A percentile compares a stretch with the other conserved stretches of the same genome.
Evolutionary conservation across 2,113 vertebrate species (phyloP).

Genomic region (Nycticryphes semicollaris): DNA sequence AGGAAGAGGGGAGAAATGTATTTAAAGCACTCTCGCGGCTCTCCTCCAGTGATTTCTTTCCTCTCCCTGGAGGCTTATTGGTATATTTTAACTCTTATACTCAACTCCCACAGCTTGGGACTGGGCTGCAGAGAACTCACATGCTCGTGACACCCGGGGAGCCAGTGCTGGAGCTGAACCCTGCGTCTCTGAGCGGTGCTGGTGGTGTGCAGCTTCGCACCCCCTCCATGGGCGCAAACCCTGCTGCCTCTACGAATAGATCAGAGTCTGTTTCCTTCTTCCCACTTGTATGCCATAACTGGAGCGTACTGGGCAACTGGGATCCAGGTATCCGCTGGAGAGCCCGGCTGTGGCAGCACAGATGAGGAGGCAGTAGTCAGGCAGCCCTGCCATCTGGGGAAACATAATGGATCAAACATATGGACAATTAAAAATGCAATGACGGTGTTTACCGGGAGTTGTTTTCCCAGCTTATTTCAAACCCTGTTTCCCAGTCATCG

Average conservation of each 20-base stretch:
- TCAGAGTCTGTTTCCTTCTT: background rate
- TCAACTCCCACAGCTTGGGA: background rate
- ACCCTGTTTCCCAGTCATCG: background rate
- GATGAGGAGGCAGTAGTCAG: constrained; percentile 1
- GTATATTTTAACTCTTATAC: background rate
- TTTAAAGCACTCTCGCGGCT: background rate
- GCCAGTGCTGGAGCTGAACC: background rate
- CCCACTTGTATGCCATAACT: rapidly evolving
- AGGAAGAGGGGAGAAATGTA: background rate
- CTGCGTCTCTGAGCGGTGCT: background rate
- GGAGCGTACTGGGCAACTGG: background rate
- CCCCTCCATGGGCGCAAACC: background rate
- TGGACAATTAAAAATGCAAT: constrained; percentile 39
- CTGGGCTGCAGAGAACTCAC: background rate
- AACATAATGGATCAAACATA: background rate
- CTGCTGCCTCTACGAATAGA: background rate
- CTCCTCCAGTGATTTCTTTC: background rate
- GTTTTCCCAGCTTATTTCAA: constrained; percentile 11
- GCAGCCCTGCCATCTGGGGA: constrained; percentile 16
- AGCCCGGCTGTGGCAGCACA: background rate
- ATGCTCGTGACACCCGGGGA: background rate
- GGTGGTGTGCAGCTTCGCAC: background rate
- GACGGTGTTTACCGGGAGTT: background rate
- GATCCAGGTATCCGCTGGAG: background rate
- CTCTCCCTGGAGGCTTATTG: background rate